Evolutionary conservation across 2,797 vertebrate species (phyloP), one percentile per base, ranked within the genome.

Genomic region (Rhinogobio ventralis): DNA sequence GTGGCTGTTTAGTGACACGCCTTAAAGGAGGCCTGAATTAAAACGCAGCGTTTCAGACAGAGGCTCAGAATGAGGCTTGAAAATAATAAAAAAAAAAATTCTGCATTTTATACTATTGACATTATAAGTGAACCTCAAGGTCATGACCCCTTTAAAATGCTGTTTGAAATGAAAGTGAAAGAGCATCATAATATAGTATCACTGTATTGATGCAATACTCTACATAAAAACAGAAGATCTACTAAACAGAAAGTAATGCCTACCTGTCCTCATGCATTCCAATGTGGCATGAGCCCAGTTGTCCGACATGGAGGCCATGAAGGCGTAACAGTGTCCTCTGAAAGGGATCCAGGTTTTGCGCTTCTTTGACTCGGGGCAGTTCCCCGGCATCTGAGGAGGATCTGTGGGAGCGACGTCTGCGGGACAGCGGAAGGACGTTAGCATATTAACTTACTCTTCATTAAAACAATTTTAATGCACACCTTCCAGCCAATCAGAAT

Each of bases 221-320:
- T 77, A 42, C 28, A 30, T 46, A 2, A 46, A 64, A 79, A 79
- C 17, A 42, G 19, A 39, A 45, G 6, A n/a, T 23, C 9, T 46
- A 11, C 3, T 7, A 14, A 25, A 60, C 1, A 45, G 49, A 7
- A 19, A 36, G n/a, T n/a, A 19, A 15, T 57, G 36, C 33, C 51
- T 60, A 98, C 98, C 96, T 88, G 96, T 92, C 87, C 96, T 94
- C 55, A 97, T 88, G 88, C 97, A 98, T 85, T 97, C 96, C 82
- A 96, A 93, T 10, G 97, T 96, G 10, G 97, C 96, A 8, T 97
- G 95, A 15, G 97, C 95, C 97, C 97, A 99, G 88, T 91, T 96
- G 3, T 94, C 93, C 5, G 90, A 85, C 30, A 86, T 66, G 0
- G 95, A 93, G 28, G 90, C 92, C 55, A 95, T 89, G 68, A 99